Evolutionary conservation across 2,113 vertebrate species (phyloP), one percentile per base, ranked within the genome.

Genomic region (Malurus elegans): DNA sequence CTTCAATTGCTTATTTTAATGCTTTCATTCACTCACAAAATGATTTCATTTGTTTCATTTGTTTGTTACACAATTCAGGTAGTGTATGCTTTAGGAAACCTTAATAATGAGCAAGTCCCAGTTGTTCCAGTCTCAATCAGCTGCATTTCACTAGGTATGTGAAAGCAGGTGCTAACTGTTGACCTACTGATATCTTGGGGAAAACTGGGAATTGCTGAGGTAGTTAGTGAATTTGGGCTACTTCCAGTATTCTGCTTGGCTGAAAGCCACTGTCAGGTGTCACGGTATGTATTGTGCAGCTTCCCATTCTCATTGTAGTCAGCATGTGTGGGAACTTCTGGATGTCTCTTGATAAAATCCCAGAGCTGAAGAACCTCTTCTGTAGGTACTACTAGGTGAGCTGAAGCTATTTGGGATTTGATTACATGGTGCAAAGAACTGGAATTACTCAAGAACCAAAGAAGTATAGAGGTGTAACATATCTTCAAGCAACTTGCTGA

Each of bases 301-400:
- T 90, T 90, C 16, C 45, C 10, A 2, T 88, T 82, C 79, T 75
- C 34, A 56, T 70, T 11, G 13, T 64, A 79, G 66, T 48, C 71
- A 72, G 40, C 24, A 4, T 44, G 16, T 44, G 29, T 92, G 45
- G 48, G 44, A 82, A n/a, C 86, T 92, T 82, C 53, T 70, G 88
- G 47, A 58, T 93, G 23, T 78, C 25, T 75, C 74, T 90, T 75
- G 48, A 8, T 90, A 92, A 56, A 40, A 82, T 90, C 82, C 44
- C 53, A 79, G 53, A 40, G 53, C 80, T 86, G 86, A 95, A 86
- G 88, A 92, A 53, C 93, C 44, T 93, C 74, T 92, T 88, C 88
- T 93, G 40, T 88, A 92, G 82, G 44, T 86, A 44, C 38, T 62
- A 8, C 32, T 82, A 75, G 71, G 71, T 92, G 62, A 90, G 36